Evolutionary conservation across 1,140 invertebrate genomes (phyloP).

Genomic region (Euborellia annulipes): DNA sequence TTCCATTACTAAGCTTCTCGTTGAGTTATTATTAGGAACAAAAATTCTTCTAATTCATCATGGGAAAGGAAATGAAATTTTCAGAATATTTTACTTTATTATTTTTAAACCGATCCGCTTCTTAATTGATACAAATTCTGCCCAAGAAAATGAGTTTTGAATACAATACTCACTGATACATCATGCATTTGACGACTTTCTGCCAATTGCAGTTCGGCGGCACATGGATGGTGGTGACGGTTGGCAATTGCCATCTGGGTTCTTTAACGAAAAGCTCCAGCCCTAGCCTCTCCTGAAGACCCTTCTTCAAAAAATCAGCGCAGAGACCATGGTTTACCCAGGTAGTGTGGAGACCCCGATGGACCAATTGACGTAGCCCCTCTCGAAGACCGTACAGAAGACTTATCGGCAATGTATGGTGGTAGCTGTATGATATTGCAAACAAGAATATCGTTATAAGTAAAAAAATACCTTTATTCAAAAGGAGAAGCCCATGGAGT

Average conservation of each 20-base stretch:
- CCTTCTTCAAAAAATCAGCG: conserved; percentile 43
- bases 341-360: conserved; percentile 49
- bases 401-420: conserved; percentile 64
- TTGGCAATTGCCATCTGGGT: conserved; percentile 47
- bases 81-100: no score
- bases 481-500: background rate
- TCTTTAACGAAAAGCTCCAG: conserved; percentile 51
- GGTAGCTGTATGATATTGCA: conserved; percentile 39
- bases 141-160: no score
- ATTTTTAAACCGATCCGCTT: no score
- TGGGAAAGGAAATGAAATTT: no score
- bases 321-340: conserved; percentile 51
- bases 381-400: conserved; percentile 61
- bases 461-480: background rate
- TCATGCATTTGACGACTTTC: conserved; percentile 45
- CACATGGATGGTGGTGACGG: conserved; percentile 56
- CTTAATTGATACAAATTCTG: no score
- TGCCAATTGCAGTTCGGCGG: conserved; percentile 52
- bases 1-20: no score
- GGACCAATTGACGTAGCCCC: conserved; percentile 50
- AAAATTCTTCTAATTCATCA: no score
- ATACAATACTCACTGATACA: conserved; percentile 56
- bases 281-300: conserved; percentile 39
- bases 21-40: no score
- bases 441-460: background rate